phyloP scores from a whole-genome alignment of 2,797 vertebrate genomes.

The Enoplosus armatus region DNA sequence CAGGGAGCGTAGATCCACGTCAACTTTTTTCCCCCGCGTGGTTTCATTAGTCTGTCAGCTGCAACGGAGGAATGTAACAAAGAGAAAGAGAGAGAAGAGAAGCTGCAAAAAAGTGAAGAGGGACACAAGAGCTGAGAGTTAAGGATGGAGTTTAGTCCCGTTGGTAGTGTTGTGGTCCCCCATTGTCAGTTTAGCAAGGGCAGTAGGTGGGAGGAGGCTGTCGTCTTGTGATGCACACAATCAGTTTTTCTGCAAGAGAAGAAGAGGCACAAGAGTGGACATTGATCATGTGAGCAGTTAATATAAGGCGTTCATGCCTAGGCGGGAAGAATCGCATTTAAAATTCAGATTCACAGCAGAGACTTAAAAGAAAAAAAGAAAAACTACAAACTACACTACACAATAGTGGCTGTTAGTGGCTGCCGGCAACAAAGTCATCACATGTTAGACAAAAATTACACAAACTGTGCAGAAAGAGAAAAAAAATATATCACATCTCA shows the following conservation, averaged over 20 bases:
- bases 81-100: conserved; percentile 41
- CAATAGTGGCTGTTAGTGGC: conserved; percentile 10
- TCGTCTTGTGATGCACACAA: conserved; percentile 86
- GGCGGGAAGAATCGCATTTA: background rate
- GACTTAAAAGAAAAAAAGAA: background rate
- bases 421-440: conserved; percentile 40
- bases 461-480: conserved; percentile 36
- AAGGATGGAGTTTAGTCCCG: conserved; percentile 61
- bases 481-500: conserved; percentile 5
- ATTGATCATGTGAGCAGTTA: background rate
- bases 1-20: conserved; percentile 62
- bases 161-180: conserved; percentile 74
- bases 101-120: conserved; percentile 47
- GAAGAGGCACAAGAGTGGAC: conserved; percentile 30
- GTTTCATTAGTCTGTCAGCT: conserved; percentile 58
- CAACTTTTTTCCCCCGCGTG: conserved; percentile 27
- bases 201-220: conserved; percentile 85
- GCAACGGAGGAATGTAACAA: conserved; percentile 74
- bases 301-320: conserved; percentile 22
- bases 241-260: conserved; percentile 85
- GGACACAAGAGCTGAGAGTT: conserved; percentile 40
- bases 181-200: conserved; percentile 83
- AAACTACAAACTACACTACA: conserved; percentile 20
- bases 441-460: conserved; percentile 18
- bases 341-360: conserved; percentile 18